These are phyloP conservation scores for Emesis castigata DNA, from an alignment of 2,888 invertebrate species.

Conservation along the genomic window DNA sequence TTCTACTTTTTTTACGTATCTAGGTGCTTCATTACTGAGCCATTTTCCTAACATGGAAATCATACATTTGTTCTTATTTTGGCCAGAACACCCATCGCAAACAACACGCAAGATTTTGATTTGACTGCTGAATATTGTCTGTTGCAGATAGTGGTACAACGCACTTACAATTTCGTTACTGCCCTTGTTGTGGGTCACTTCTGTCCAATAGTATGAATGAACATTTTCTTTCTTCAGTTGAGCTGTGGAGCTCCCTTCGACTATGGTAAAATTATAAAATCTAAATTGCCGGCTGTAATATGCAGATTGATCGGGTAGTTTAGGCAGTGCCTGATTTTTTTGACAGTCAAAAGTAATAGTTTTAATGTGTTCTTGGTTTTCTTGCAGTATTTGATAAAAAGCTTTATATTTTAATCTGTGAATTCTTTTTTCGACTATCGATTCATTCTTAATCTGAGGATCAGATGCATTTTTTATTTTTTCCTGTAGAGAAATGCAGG, in stretches of 20 bases:
- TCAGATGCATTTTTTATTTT: too few species aligned
- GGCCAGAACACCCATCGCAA: constrained; percentile 71
- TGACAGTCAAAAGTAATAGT: not conserved
- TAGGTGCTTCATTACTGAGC: constrained; percentile 48
- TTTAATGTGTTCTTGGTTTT: not conserved
- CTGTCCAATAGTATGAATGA: constrained; percentile 58
- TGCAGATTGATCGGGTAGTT: constrained; percentile 72
- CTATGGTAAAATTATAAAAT: constrained; percentile 72
- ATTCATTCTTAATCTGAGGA: too few species aligned
- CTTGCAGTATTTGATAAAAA: not conserved
- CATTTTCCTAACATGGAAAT: constrained; percentile 67
- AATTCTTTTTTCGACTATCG: not conserved
- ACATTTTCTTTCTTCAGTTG: constrained; percentile 51
- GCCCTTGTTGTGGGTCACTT: constrained; percentile 37
- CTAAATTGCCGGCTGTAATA: constrained; percentile 72
- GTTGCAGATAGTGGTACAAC: constrained; percentile 62
- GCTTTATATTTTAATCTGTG: constrained; percentile 13
- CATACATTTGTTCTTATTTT: constrained; percentile 71
- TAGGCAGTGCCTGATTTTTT: constrained; percentile 57
- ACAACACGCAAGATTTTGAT: constrained; percentile 59
- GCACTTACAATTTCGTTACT: constrained; percentile 69
- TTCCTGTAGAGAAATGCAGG: not conserved
- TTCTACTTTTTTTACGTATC: constrained; percentile 22
- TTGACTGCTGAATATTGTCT: constrained; percentile 38
- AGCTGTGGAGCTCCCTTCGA: constrained; percentile 67